Conservation (phyloP, 1,140 invertebrate species). For the Portunus trituberculatus region DNA sequence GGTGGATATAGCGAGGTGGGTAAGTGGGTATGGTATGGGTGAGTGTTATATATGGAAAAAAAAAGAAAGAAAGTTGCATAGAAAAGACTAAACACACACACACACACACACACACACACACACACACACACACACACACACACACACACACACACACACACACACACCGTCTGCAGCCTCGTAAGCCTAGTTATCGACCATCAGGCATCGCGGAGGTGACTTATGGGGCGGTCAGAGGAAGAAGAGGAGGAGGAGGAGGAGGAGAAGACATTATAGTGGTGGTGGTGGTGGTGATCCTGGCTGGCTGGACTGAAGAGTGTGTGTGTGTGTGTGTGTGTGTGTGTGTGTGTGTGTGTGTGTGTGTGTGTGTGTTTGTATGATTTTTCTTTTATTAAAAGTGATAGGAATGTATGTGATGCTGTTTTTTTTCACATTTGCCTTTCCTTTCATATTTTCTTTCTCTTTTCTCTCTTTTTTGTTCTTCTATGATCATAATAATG, state of each 20-base stretch:
- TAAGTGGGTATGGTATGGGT: too few species aligned
- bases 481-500: too few species aligned
- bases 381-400: not conserved
- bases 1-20: too few species aligned
- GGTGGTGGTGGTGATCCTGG: not conserved
- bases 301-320: too few species aligned
- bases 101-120: constrained; percentile 55
- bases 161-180: not conserved
- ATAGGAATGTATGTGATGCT: not conserved
- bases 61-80: too few species aligned
- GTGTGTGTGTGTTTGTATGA: not conserved
- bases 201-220: constrained; percentile 1
- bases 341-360: not conserved
- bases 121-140: constrained; percentile 63
- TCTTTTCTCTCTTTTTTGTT: not conserved
- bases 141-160: constrained; percentile 53
- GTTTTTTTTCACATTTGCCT: not conserved
- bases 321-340: too few species aligned
- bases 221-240: constrained; percentile 25
- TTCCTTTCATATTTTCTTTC: not conserved
- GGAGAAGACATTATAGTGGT: not conserved
- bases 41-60: not conserved
- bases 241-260: not conserved
- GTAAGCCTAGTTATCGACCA: not conserved
- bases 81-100: not conserved